These are phyloP conservation scores for Carollia perspicillata DNA, from an alignment of 2,113 vertebrate genomes.

Conservation along the genomic window DNA sequence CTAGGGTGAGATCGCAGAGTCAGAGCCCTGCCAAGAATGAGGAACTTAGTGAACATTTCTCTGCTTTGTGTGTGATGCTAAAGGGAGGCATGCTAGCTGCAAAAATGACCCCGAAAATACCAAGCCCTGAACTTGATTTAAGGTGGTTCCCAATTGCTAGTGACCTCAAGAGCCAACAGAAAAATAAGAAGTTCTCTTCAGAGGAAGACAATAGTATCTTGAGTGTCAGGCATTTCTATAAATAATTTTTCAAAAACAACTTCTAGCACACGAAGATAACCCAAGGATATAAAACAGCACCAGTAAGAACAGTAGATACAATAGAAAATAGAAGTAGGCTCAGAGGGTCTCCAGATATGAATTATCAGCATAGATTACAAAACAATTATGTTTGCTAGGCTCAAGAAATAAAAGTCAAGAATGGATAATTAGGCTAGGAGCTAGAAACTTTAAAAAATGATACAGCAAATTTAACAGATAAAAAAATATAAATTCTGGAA, in stretches of 20 bases:
- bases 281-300: background rate
- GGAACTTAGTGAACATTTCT: background rate
- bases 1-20: background rate
- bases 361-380: background rate
- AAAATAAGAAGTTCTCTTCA: background rate
- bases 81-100: background rate
- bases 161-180: background rate
- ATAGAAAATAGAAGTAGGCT: background rate
- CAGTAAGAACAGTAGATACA: background rate
- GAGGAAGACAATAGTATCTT: background rate
- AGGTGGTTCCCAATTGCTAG: background rate
- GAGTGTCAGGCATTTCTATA: conserved; percentile 6
- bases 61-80: background rate
- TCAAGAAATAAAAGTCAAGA: background rate
- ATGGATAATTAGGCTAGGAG: background rate
- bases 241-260: conserved; percentile 26
- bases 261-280: background rate
- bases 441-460: background rate
- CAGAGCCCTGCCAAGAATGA: background rate
- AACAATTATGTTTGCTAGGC: background rate
- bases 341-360: background rate
- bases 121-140: background rate
- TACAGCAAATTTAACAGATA: background rate
- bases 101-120: background rate
- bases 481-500: background rate